phyloP scores from a whole-genome alignment of 2,113 vertebrate species.

The Hystrix cristata region DNA sequence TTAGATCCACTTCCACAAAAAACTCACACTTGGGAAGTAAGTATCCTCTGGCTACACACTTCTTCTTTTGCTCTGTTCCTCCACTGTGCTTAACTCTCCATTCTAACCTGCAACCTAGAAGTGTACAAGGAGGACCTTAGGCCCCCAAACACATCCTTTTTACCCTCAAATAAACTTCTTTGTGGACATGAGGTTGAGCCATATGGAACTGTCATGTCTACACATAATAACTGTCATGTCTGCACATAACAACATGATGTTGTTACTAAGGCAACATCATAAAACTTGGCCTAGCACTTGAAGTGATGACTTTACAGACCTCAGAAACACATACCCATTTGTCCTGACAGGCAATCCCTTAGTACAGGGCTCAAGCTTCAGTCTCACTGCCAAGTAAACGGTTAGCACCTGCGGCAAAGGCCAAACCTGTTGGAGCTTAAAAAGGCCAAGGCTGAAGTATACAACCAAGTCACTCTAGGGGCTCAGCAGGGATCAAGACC shows the following conservation, averaged over 20 bases:
- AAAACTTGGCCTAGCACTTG: no score
- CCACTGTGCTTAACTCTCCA: background rate
- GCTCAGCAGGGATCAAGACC: background rate
- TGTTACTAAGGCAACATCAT: background rate
- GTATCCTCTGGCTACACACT: background rate
- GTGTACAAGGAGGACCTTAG: rapidly evolving
- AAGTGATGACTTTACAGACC: background rate
- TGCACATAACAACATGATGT: background rate
- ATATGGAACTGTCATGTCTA: background rate
- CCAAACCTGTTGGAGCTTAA: background rate
- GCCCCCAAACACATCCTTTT: background rate
- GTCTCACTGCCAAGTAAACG: background rate
- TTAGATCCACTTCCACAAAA: background rate
- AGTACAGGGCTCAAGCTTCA: background rate
- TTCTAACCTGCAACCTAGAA: background rate
- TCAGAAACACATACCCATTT: background rate
- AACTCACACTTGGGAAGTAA: background rate
- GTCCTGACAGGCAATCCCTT: background rate
- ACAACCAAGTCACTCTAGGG: background rate
- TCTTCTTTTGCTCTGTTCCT: background rate
- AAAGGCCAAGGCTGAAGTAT: background rate
- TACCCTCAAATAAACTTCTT: background rate
- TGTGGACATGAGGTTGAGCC: background rate
- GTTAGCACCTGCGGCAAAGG: background rate
- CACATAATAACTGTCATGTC: background rate